These are phyloP conservation scores for Cylas formicarius DNA, from an alignment of 1,140 invertebrate genomes.

Conservation along the genomic window DNA sequence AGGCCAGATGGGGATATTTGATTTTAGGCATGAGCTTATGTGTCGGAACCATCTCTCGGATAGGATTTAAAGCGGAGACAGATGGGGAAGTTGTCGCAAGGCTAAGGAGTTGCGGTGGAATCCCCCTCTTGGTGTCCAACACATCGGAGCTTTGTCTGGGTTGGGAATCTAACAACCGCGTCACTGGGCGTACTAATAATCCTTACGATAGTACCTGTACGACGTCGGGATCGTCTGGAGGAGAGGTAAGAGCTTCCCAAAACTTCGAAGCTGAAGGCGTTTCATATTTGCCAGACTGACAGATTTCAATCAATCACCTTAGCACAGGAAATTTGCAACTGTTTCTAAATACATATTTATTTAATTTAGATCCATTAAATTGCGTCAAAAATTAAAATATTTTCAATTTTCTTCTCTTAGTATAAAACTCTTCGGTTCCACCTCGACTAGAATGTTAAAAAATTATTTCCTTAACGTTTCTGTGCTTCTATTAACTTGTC, in stretches of 20 bases:
- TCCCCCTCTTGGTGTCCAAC: conserved; percentile 71
- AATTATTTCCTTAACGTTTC: too few species aligned
- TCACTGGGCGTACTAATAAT: conserved; percentile 69
- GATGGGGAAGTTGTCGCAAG: conserved; percentile 57
- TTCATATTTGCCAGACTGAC: too few species aligned
- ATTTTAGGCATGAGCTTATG: conserved; percentile 57
- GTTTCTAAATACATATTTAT: too few species aligned
- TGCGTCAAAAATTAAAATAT: too few species aligned
- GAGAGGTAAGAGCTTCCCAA: conserved; percentile 51
- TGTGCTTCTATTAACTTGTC: too few species aligned
- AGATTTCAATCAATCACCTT: too few species aligned
- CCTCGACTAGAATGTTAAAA: too few species aligned
- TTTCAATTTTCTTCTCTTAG: too few species aligned
- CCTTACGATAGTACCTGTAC: conserved; percentile 63
- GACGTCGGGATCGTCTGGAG: conserved; percentile 69
- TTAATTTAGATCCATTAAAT: too few species aligned
- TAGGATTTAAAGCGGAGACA: conserved; percentile 47
- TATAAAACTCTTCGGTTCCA: too few species aligned
- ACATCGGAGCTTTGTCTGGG: conserved; percentile 71
- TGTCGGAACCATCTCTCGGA: conserved; percentile 54
- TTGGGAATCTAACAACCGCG: conserved; percentile 60
- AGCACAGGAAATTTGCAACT: too few species aligned
- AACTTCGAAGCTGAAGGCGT: too few species aligned
- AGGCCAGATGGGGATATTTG: conserved; percentile 3
- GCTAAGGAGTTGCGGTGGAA: conserved; percentile 63